Evolutionary conservation across 2,888 invertebrate genomes (phyloP).

Genomic region (Carabus problematicus): DNA sequence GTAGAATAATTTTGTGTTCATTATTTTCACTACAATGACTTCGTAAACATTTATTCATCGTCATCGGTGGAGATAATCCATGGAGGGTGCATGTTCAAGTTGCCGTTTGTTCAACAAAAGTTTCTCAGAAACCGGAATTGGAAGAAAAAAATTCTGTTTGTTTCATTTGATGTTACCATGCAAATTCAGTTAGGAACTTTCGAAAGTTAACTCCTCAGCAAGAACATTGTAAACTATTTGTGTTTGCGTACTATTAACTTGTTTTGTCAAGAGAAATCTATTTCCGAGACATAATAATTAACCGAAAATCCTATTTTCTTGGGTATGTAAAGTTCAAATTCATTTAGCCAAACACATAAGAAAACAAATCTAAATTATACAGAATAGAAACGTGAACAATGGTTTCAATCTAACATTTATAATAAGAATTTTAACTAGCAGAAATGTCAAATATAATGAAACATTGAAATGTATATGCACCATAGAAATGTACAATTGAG

Average conservation of each 20-base stretch:
- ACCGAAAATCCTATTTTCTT: slow-evolving; percentile 26
- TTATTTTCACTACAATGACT: no score
- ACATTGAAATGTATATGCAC: no score
- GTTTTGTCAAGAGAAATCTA: slow-evolving; percentile 22
- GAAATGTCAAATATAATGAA: no score
- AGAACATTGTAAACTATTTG: slow-evolving; percentile 27
- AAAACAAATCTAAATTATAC: no score
- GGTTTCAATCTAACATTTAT: no score
- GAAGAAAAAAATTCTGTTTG: slow-evolving; percentile 34
- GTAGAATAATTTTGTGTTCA: no score
- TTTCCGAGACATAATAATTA: slow-evolving; percentile 19
- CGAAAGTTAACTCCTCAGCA: not conserved
- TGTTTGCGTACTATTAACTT: slow-evolving; percentile 15
- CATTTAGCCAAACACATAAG: slow-evolving; percentile 9
- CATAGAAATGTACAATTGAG: no score
- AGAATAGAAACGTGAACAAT: no score
- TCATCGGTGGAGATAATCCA: no score
- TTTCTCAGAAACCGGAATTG: slow-evolving; percentile 9
- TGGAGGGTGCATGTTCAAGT: no score
- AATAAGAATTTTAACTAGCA: no score
- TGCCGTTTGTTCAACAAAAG: not conserved
- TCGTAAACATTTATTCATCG: no score
- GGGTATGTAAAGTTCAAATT: slow-evolving; percentile 4
- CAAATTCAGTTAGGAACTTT: slow-evolving; percentile 33
- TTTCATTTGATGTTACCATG: slow-evolving; percentile 25